Base-by-base conservation (phyloP, 2,888 invertebrate species). In the Cataglyphis rosenhaueri region DNA sequence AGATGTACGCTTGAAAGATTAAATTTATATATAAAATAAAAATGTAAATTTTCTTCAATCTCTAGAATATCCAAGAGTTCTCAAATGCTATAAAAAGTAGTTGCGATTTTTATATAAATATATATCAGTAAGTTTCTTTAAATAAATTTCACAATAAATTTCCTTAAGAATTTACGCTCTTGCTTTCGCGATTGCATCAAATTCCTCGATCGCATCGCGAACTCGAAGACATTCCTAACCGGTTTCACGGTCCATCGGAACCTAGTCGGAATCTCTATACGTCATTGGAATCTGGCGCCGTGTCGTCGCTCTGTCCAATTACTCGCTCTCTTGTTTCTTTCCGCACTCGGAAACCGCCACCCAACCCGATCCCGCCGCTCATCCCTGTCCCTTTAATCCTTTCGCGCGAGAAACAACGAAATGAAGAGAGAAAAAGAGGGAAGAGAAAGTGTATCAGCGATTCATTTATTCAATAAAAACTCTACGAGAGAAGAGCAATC, bases 231-330 rank as follows among this genome's bases (percentile, higher is more conserved):
- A 79, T 70, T 70, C 25, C 21, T 32, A 41, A 79, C 44, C 70
- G 59, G 78, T 79, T 79, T 55, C 48, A 61, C 66, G n/a, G 59
- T 32, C 57, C 44, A 61, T 12, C 59, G 59, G 48, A 79, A 70
- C 78, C 78, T 79, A 71, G 44, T 44, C 70, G 66, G 44, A 35
- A 59, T 78, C 78, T 59, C 76, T n/a, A 55, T 65, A 59, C 70
- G 70, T 48, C 59, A 79, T 59, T 79, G 70, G 70, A 70, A 61
- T 70, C 70, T 41, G 78, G 78, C 78, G 78, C 78, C 78, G 35
- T 70, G 59, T 79, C 70, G 78, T 79, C 78, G 78, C 78, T 21
- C 59, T 25, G 71, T 79, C 25, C 71, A 79, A 79, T 79, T 79
- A 79, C 59, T 41, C n/a, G 66, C 29, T 66, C 76, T 70, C 78